Evolutionary conservation across 2,888 invertebrate genomes (phyloP), one percentile per base, ranked within the genome.

Genomic region (Autographa pulchrina): DNA sequence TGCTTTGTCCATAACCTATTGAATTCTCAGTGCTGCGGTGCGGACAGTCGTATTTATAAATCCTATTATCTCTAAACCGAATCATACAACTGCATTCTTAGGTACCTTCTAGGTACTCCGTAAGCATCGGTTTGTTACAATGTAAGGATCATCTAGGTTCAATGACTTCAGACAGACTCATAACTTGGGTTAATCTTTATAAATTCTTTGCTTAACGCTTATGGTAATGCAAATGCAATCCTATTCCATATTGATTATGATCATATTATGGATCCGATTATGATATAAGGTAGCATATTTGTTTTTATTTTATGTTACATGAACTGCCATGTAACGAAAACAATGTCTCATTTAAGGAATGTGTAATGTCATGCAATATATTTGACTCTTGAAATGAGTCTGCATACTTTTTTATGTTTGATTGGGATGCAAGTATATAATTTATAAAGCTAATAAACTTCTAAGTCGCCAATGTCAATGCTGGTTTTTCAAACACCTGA

Each of bases 101-200:
- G 0, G n/a, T 68, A 9, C 9, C 18, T 25, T 20, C 13, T 13
- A 13, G 18, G 2, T 56, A 56, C 56, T 4, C 20, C 31, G 32
- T 20, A 58, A 32, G 35, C 25, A 32, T 54, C 59, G 67, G 61
- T 64, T 78, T 64, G 52, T 38, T 73, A 77, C 74, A 78, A 58
- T 61, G 68, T 78, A 61, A 67, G 31, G 43, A 18, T 25, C 16
- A 25, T 20, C 31, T 0, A 74, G 65, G 79, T 78, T 67, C 75
- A 78, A 66, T 59, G 61, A 66, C 74, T 32, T 56, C 8, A 6
- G 11, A 54, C 20, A 16, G 63, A 66, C 58, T 48, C 43, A 43
- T 35, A 54, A 54, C 52, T 62, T 48, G 54, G 25, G 35, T 58
- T 62, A 20, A 11, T 41, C 35, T 38, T 18, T 32, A 41, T 54